Evolutionary conservation across 1,140 invertebrate species (phyloP), one percentile per base, ranked within the genome.

Genomic region (Cotesia glomerata): DNA sequence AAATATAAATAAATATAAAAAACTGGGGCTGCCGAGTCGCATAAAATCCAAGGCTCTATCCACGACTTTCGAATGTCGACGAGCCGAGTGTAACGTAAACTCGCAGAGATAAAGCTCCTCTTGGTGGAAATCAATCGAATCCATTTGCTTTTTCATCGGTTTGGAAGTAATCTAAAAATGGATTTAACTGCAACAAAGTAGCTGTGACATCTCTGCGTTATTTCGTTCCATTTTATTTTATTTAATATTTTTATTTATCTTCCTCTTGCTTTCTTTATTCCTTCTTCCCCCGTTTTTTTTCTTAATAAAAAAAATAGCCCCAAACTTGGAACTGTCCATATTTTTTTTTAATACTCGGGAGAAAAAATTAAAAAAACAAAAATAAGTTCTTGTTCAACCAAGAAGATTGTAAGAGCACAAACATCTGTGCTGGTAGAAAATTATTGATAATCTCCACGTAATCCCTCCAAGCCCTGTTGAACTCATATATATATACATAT

Each of bases 51-150:
- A 45, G 39, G 39, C 39, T 45, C 39, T 45, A 26, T 32, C 18
- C 52, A n/a, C 3, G 52, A 56, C 52, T 56, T 56, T 61, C 59
- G 16, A 26, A 35, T 61, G 59, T 61, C 32, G 18, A 18, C 11
- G 59, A 61, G 59, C 26, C 69, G 67, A 49, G 34, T 51, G 59
- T 70, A 71, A 71, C 71, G 63, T 72, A 66, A 66, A 64, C 49
- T 56, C 35, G 54, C 8, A 16, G n/a, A 69, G 72, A 73, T 73
- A 73, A 69, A 73, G 59, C 59, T 73, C 36, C 62, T 73, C 49
- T 32, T 18, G 65, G 4, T 45, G 11, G 39, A 45, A 73, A 67
- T 69, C 72, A 68, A 68, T 73, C 13, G 34, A 59, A 59, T 59
- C 35, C 65, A 52, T 49, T 67, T 54, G 45, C n/a, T 58, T 69